Base-by-base conservation (phyloP, 2,113 vertebrate species). In the Paramormyrops kingsleyae region DNA sequence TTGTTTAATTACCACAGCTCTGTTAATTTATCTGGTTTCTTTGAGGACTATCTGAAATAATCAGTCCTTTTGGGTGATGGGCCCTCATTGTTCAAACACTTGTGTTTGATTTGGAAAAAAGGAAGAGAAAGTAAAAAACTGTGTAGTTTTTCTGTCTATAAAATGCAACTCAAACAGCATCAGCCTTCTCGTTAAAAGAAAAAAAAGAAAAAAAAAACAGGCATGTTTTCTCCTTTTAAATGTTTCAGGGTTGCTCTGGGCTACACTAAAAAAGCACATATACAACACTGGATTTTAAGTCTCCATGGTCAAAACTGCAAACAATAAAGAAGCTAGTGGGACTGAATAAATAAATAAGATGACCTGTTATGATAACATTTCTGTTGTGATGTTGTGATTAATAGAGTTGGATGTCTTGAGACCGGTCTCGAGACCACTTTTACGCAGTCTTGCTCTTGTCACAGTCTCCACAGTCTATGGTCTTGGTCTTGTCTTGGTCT, bases 271-370 rank as follows among this genome's bases (percentile, higher is more conserved):
- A 49, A 49, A 49, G 17, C n/a, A 12, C 12, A 53, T 50, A 50
- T 8, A 27, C 19, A 56, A 35, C 39, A 87, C 31, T 31, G 27
- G 46, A 53, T 50, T 39, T 87, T 56, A 52, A 87, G 50, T 53
- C 85, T 87, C n/a, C 50, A 87, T n/a, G 80, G 83, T 87, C 47
- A 56, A 56, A 87, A 39, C 27, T 87, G 5, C n/a, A 53, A 87
- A 52, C 50, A 87, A 87, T 27, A 39, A n/a, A 84, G 44, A 84
- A 47, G 6, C 24, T 84, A 4, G 44, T n/a, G 44, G 21, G 42
- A 83, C 39, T 83, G 77, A 44, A 21, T 83, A 39, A 83, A 44
- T 83, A 42, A 84, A 84, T n/a, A 84, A 84, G 44, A n/a, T 47
- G 42, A 44, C 21, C 80, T 24, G n/a, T 84, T 46, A 84, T 46